Percentiles rank a stretch among this genome's conserved stretches.
Conservation (phyloP, 2,888 invertebrate genomes). For the Cheiracanthium punctorium region DNA sequence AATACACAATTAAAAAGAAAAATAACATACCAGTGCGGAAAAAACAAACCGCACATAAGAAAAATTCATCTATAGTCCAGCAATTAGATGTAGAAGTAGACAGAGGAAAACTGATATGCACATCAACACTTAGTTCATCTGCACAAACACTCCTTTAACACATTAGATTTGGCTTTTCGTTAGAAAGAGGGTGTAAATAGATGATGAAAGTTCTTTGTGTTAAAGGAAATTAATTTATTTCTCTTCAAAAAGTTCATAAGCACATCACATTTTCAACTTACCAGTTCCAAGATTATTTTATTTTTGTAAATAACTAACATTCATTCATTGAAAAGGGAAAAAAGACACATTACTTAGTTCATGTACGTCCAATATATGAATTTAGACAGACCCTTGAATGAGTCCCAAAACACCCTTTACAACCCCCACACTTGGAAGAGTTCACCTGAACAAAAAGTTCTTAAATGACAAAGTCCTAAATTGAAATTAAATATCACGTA, state of each 20-base stretch:
- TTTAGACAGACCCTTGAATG: conserved; percentile 22
- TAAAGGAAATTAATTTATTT: conserved; percentile 35
- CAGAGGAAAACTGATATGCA: conserved; percentile 28
- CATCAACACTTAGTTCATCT: conserved; percentile 39
- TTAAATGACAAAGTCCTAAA: neutral
- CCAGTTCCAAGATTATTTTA: conserved; percentile 30
- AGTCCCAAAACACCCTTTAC: conserved; percentile 52
- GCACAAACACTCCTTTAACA: conserved; percentile 39
- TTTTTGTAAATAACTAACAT: neutral
- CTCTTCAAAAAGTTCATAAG: conserved; percentile 48
- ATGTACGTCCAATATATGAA: conserved; percentile 45
- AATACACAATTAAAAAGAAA: conserved; percentile 5
- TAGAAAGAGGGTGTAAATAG: conserved; percentile 44
- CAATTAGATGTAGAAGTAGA: conserved; percentile 37
- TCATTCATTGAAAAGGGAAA: conserved; percentile 29
- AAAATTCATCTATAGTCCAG: conserved; percentile 61
- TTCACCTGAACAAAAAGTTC: conserved; percentile 51
- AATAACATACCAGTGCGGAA: conserved; percentile 68
- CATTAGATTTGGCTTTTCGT: conserved; percentile 8
- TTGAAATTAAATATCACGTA: neutral
- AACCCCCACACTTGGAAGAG: conserved; percentile 22
- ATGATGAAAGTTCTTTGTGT: conserved; percentile 61
- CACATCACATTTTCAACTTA: conserved; percentile 56
- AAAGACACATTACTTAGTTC: conserved; percentile 31
- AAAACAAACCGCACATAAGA: conserved; percentile 61